phyloP scores from a whole-genome alignment of 2,113 vertebrate genomes.

The Athene noctua region DNA sequence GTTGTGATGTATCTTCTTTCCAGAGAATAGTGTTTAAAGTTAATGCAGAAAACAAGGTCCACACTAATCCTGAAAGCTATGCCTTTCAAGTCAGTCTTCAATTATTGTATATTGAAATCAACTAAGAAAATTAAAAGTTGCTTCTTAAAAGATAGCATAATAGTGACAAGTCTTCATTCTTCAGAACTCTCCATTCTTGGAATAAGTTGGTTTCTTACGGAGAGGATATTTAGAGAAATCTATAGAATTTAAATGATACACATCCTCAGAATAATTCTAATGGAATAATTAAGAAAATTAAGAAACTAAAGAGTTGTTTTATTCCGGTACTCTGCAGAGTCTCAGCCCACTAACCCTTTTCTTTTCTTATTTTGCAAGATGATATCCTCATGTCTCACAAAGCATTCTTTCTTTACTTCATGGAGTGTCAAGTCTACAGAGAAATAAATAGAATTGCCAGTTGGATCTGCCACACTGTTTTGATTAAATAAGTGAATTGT shows the following conservation, averaged over 20 bases:
- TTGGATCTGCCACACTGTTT: not conserved
- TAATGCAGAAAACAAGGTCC: not conserved
- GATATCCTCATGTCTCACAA: fast-evolving
- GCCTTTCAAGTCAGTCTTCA: not conserved
- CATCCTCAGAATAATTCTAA: not conserved
- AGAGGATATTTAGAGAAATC: not conserved
- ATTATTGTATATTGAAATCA: not conserved
- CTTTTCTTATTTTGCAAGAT: not conserved
- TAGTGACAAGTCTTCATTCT: not conserved
- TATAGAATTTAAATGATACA: not conserved
- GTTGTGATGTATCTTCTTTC: not conserved
- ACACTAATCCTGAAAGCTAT: not conserved
- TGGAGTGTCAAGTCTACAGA: not conserved
- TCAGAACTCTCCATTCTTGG: not conserved
- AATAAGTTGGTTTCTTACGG: not conserved
- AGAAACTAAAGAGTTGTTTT: not conserved
- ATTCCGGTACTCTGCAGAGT: not conserved
- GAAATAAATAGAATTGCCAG: not conserved
- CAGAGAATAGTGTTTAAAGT: not conserved
- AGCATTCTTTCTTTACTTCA: not conserved
- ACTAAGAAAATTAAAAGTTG: not conserved
- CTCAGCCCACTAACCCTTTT: not conserved
- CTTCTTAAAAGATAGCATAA: not conserved
- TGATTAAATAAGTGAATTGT: not conserved
- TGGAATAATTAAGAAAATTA: not conserved